Conservation (phyloP, 2,113 vertebrate species). For the Upupa epops region DNA sequence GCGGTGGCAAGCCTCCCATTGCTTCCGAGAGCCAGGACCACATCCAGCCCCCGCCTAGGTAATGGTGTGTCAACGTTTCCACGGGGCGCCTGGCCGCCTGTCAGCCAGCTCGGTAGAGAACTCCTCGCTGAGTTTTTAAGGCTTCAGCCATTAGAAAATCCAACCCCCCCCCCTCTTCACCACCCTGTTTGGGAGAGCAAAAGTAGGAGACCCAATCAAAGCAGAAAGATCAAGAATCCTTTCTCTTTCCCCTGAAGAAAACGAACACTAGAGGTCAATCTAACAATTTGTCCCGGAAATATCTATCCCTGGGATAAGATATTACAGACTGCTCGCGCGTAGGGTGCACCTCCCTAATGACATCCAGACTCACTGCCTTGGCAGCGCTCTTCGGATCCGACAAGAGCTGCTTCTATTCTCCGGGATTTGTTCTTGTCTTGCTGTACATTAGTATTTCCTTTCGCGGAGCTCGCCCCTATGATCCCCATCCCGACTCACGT, state of each 20-base stretch:
- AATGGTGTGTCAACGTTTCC: slow-evolving; percentile 30
- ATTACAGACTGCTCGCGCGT: slow-evolving; percentile 4
- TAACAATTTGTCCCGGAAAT: slow-evolving; percentile 53
- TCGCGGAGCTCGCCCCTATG: neutral
- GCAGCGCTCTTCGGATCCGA: neutral
- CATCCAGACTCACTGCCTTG: slow-evolving; percentile 32
- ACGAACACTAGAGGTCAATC: slow-evolving; percentile 64
- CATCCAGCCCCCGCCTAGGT: slow-evolving; percentile 17
- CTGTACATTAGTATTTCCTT: slow-evolving; percentile 25
- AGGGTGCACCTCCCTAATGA: slow-evolving; percentile 31
- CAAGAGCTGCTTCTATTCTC: slow-evolving; percentile 36
- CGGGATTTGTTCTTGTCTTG: slow-evolving; percentile 24
- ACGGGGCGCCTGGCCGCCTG: neutral
- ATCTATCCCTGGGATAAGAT: slow-evolving; percentile 31
- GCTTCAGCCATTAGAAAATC: neutral
- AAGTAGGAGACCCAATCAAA: neutral
- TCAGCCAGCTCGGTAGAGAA: slow-evolving; percentile 10
- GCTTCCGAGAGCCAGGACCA: neutral
- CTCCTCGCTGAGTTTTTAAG: neutral
- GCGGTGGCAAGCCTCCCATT: neutral
- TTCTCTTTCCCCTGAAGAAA: neutral
- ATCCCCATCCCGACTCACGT: neutral
- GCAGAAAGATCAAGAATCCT: neutral
- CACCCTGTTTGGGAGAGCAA: neutral
- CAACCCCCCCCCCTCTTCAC: neutral